Evolutionary conservation across 1,140 invertebrate species (phyloP), one percentile per base, ranked within the genome.

Genomic region (Lepidotrigona ventralis): DNA sequence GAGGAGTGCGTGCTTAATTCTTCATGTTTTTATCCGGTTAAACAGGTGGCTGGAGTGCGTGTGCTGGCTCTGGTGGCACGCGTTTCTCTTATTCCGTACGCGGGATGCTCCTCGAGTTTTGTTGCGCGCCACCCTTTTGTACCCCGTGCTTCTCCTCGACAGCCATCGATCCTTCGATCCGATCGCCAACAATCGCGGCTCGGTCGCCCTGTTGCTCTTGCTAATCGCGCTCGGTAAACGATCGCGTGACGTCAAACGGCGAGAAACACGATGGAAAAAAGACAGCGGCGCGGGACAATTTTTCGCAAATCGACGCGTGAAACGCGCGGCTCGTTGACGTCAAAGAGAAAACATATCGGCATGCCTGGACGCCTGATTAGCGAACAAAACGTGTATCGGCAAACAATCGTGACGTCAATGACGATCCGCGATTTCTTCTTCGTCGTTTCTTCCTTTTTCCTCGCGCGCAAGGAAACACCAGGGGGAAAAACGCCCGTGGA

Each of bases 11-110:
- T 46, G 72, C 51, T 81, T 58, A 68, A 81, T 81, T 81, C 80
- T 56, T 76, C 53, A 17, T 81, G 80, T 58, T 81, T 81, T 81
- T 75, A 81, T 81, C 80, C 33, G 72, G 17, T 81, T 60, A 76
- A 75, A 75, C 51, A 66, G 79, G 70, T 29, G 56, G 23, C 23
- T 64, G 39, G 63, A 26, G 63, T 19, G 68, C 29, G 75, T 0
- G 29, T 19, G 68, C 66, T 53, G 26, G 51, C 26, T 64, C 33
- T 21, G 26, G 64, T 26, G 53, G 39, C 39, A 53, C 60, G 63
- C 58, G 63, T 68, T 81, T 76, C 63, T 81, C 80, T 81, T 76
- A 75, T 81, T 81, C 53, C n/a, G 15, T 64, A 26, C 63, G 63
- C 4, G 51, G n/a, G 21, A 46, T 39, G 23, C 26, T 60, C 12